Evolutionary conservation across 2,797 vertebrate genomes (phyloP).

Genomic region (Tamandua tetradactyla): DNA sequence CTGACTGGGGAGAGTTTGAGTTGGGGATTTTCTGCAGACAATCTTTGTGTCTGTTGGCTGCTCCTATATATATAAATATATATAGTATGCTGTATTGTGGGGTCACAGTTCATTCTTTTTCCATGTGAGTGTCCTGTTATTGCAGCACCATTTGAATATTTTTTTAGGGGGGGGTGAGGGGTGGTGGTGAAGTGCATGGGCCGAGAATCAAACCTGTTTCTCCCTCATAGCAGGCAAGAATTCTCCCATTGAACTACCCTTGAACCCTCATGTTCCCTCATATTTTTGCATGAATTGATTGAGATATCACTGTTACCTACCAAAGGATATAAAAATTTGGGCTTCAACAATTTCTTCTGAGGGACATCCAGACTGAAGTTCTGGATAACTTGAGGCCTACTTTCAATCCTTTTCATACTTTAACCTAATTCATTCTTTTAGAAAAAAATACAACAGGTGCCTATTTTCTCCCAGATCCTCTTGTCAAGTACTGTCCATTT

Average conservation of each 20-base stretch:
- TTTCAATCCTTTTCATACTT: background rate
- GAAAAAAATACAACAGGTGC: background rate
- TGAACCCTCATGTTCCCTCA: too few relatives aligned
- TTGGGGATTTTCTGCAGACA: background rate
- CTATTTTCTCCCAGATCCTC: background rate
- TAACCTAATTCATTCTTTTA: background rate
- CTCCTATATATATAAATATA: too few relatives aligned
- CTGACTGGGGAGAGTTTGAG: background rate
- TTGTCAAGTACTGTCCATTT: background rate
- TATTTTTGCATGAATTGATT: constrained; percentile 7
- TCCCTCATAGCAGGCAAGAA: too few relatives aligned
- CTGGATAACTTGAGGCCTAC: background rate
- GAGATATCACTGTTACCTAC: constrained; percentile 11
- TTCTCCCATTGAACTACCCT: too few relatives aligned
- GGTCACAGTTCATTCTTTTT: too few relatives aligned
- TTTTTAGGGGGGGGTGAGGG: too few relatives aligned
- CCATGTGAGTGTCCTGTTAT: too few relatives aligned
- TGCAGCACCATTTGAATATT: too few relatives aligned
- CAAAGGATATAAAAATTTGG: background rate
- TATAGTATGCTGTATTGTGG: too few relatives aligned
- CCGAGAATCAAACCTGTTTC: too few relatives aligned
- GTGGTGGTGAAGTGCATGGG: too few relatives aligned
- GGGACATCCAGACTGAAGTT: constrained; percentile 1
- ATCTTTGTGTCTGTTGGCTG: background rate
- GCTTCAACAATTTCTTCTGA: background rate